Conservation (phyloP, 2,888 invertebrate species). For the Phanerotoma sp. region DNA sequence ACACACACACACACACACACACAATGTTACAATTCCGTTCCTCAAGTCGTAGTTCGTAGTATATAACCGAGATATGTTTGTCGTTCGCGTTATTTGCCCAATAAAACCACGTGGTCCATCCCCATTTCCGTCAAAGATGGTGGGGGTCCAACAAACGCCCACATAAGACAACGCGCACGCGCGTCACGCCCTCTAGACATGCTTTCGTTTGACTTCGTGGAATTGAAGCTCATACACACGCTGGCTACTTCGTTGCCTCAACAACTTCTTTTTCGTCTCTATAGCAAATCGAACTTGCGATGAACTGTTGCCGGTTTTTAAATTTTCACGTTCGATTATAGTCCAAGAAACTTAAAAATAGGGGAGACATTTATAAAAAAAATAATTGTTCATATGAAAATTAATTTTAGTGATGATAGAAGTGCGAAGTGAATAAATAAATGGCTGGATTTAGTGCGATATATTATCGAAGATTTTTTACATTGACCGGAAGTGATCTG, state of each 20-base stretch:
- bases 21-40: neutral
- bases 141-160: conserved; percentile 30
- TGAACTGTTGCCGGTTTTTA: neutral
- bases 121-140: conserved; percentile 28
- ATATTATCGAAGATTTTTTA: no score
- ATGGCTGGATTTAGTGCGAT: no score
- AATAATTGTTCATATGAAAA: no score
- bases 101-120: conserved; percentile 53
- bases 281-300: neutral
- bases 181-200: conserved; percentile 28
- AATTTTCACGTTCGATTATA: no score
- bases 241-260: neutral
- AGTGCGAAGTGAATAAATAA: no score
- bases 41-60: neutral
- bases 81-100: conserved; percentile 55
- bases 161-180: conserved; percentile 25
- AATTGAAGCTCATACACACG: conserved; percentile 7
- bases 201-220: conserved; percentile 25
- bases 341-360: no score
- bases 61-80: conserved; percentile 44
- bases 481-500: no score
- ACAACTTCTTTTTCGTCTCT: neutral
- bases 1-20: no score
- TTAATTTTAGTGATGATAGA: no score
- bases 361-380: no score